phyloP scores from a whole-genome alignment of 1,140 invertebrate genomes.

The Arctopsyche grandis region DNA sequence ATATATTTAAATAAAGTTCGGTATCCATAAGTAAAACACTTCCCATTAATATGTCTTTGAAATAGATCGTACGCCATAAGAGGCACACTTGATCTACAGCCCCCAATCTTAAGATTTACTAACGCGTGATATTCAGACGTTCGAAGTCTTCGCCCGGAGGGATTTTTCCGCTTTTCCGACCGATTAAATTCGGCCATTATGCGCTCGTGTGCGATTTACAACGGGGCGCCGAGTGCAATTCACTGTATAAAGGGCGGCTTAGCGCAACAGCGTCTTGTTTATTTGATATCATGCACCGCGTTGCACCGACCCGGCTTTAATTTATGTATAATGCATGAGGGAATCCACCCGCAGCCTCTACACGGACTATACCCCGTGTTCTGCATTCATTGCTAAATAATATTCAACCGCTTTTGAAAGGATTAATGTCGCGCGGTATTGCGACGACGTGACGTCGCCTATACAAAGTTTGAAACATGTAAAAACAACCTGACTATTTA shows the following conservation, averaged over 20 bases:
- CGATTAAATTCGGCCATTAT: conserved; percentile 7
- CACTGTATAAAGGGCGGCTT: background rate
- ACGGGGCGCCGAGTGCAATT: background rate
- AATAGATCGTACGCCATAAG: too few species aligned
- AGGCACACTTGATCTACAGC: too few species aligned
- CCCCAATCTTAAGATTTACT: too few species aligned
- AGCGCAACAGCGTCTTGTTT: background rate
- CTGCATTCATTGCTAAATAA: conserved; percentile 3
- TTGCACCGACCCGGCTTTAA: background rate
- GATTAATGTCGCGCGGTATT: background rate
- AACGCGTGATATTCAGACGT: too few species aligned
- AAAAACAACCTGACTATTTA: too few species aligned
- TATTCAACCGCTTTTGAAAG: background rate
- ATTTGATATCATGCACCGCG: background rate
- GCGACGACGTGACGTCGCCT: background rate
- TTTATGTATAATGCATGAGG: conserved; percentile 8
- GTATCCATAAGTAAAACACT: too few species aligned
- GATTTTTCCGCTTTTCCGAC: background rate
- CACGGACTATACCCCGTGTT: background rate
- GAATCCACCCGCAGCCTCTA: background rate
- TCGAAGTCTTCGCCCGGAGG: too few species aligned
- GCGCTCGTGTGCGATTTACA: background rate
- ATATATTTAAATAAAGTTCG: too few species aligned
- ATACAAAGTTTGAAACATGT: too few species aligned
- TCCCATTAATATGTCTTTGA: too few species aligned